A percentile compares a stretch with the other conserved stretches of the same genome.
phyloP scores from a whole-genome alignment of 1,140 invertebrate genomes.

The silkworm (Bombyx mori) region DNA sequence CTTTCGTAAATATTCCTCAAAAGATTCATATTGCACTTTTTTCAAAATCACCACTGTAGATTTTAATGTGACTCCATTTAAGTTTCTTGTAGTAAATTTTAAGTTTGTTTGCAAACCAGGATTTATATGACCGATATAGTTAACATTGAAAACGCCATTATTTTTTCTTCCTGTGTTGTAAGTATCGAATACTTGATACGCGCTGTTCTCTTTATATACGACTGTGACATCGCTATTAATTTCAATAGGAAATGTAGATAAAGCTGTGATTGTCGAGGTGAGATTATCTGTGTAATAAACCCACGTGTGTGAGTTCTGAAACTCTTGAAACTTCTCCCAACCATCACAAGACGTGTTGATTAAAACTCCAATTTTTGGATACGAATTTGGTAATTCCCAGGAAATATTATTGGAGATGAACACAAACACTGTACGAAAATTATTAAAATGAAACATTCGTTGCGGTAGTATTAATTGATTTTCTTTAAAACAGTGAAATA shows the following conservation, averaged over 20 bases:
- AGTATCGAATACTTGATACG: constrained; percentile 30
- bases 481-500: constrained; percentile 28
- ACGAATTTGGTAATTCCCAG: constrained; percentile 5
- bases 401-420: constrained; percentile 7
- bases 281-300: constrained; percentile 29
- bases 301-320: constrained; percentile 23
- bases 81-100: constrained; percentile 20
- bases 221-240: constrained; percentile 41
- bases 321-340: constrained; percentile 23
- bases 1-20: constrained; percentile 70
- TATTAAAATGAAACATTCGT: constrained; percentile 21
- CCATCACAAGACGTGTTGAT: constrained; percentile 31
- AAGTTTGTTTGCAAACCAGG: constrained; percentile 18
- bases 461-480: constrained; percentile 15
- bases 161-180: constrained; percentile 39
- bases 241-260: constrained; percentile 33
- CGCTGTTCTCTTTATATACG: constrained; percentile 11
- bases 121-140: constrained; percentile 30
- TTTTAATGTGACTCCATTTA: constrained; percentile 47
- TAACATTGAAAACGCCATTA: constrained; percentile 27
- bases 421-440: neutral
- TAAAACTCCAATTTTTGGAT: constrained; percentile 30
- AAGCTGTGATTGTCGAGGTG: constrained; percentile 9
- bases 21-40: constrained; percentile 54
- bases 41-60: constrained; percentile 55